phyloP scores from a whole-genome alignment of 1,140 invertebrate genomes.

The Meloidogyne exigua region DNA sequence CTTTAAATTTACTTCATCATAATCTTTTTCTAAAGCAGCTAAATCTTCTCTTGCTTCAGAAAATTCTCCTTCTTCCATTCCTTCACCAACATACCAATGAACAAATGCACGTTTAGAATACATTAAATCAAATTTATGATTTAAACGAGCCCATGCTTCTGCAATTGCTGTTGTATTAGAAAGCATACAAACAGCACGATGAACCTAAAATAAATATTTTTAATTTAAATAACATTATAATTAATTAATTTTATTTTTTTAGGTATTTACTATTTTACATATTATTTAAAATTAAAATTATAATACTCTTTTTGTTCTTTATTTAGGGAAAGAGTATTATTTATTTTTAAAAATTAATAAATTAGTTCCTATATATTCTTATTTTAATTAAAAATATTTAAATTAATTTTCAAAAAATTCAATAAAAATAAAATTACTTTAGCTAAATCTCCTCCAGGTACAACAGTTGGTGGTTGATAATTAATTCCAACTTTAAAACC shows the following conservation, averaged over 20 bases:
- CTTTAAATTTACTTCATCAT: slow-evolving; percentile 44
- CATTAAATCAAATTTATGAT: slow-evolving; percentile 72
- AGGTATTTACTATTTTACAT: too few relatives aligned
- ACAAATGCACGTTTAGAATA: slow-evolving; percentile 78
- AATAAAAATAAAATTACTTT: slow-evolving; percentile 32
- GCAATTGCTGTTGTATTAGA: slow-evolving; percentile 76
- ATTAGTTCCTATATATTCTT: too few relatives aligned
- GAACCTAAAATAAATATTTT: slow-evolving; percentile 41
- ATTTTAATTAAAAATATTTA: not conserved
- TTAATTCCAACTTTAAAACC: slow-evolving; percentile 64
- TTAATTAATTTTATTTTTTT: too few relatives aligned
- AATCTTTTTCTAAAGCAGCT: slow-evolving; percentile 65
- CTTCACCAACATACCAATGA: slow-evolving; percentile 79
- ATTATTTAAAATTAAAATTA: too few relatives aligned
- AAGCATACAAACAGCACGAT: slow-evolving; percentile 72
- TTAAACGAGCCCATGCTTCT: slow-evolving; percentile 75
- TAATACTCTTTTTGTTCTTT: too few relatives aligned
- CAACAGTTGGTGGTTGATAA: slow-evolving; percentile 61
- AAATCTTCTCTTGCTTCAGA: slow-evolving; percentile 81
- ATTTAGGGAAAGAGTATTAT: too few relatives aligned
- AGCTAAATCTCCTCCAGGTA: slow-evolving; percentile 63
- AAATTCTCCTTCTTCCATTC: slow-evolving; percentile 83
- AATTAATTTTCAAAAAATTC: not conserved
- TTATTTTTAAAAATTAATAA: not conserved
- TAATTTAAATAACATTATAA: too few relatives aligned